A percentile compares a stretch with the other conserved stretches of the same genome.
These are phyloP conservation scores for Oegoconia quadripuncta DNA, from an alignment of 2,888 invertebrate genomes.

Conservation along the genomic window DNA sequence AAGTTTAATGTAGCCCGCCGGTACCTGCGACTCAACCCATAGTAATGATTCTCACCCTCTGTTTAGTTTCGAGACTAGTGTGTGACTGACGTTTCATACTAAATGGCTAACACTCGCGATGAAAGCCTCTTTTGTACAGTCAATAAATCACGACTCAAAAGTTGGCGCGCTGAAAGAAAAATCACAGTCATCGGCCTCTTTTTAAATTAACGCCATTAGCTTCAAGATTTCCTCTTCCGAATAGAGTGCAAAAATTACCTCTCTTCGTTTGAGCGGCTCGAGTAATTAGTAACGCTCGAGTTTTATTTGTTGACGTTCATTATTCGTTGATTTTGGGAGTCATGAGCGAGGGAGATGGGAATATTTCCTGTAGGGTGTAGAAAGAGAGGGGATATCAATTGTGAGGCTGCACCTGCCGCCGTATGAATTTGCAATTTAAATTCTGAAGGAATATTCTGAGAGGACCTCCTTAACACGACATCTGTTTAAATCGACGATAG, in stretches of 20 bases:
- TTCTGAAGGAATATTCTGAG: slow-evolving; percentile 71
- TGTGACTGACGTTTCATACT: slow-evolving; percentile 62
- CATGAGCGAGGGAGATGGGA: slow-evolving; percentile 44
- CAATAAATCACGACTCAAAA: slow-evolving; percentile 70
- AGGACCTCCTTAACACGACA: slow-evolving; percentile 80
- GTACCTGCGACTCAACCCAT: slow-evolving; percentile 58
- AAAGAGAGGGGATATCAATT: slow-evolving; percentile 56
- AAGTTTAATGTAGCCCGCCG: slow-evolving; percentile 69
- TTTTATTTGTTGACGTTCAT: slow-evolving; percentile 79
- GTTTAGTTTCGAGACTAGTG: slow-evolving; percentile 55
- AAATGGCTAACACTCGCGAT: slow-evolving; percentile 24
- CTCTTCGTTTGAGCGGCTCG: slow-evolving; percentile 64
- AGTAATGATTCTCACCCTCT: slow-evolving; percentile 66
- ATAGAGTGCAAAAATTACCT: slow-evolving; percentile 77
- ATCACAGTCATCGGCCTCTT: slow-evolving; percentile 72
- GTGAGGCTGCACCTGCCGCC: slow-evolving; percentile 72
- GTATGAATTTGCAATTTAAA: slow-evolving; percentile 79
- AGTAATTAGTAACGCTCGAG: slow-evolving; percentile 79
- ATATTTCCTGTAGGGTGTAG: slow-evolving; percentile 40
- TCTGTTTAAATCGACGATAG: slow-evolving; percentile 77
- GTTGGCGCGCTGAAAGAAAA: slow-evolving; percentile 59
- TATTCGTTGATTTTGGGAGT: slow-evolving; percentile 69
- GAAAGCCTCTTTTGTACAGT: slow-evolving; percentile 39
- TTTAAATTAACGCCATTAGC: slow-evolving; percentile 79
- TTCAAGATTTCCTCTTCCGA: slow-evolving; percentile 70